Evolutionary conservation across 2,113 vertebrate genomes (phyloP), one percentile per base, ranked within the genome.

Genomic region (Sakesphorus luctuosus): DNA sequence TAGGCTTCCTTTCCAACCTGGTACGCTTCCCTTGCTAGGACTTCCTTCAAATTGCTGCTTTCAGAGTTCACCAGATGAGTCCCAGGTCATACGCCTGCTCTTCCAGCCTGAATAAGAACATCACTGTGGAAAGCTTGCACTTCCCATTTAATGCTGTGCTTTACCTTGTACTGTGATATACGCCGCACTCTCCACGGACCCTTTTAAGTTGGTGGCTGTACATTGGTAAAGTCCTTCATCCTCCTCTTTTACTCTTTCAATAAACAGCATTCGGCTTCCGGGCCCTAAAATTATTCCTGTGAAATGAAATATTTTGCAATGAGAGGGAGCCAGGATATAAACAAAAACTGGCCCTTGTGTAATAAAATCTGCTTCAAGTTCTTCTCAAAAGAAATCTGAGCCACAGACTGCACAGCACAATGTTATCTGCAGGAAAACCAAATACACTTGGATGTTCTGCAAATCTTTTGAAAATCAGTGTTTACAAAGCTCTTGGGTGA

Each of bases 161-260:
- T 97, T 98, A 99, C 99, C 98, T 97, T 98, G 98, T 82, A 99
- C 99, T 0, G 98, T 98, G 97, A 99, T 97, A 85, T 98, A 98
- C 1, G 99, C 99, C 1, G 98, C 98, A 44, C 98, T 99, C 79
- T 98, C 98, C 65, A 97, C 98, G 2, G 98, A 98, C 10, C 99
- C 99, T 96, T 98, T 99, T 83, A 98, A 94, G 97, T 99, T 99
- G 97, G 98, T 98, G 72, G 98, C 99, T 96, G 97, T 97, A 89
- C 99, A 99, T 19, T 96, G 98, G 86, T 99, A 99, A 84, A 98
- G 95, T 46, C 99, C 99, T 97, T 99, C 98, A 73, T 99, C 99
- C 85, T 99, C 98, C 78, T 97, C 97, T 80, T 98, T 99, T 79
- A 99, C 98, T 93, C 99, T 98, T 95, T 99, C 98, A 91, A 99